Evolutionary conservation across 2,888 invertebrate species (phyloP), one percentile per base, ranked within the genome.

Genomic region (Matsumyia berberina): DNA sequence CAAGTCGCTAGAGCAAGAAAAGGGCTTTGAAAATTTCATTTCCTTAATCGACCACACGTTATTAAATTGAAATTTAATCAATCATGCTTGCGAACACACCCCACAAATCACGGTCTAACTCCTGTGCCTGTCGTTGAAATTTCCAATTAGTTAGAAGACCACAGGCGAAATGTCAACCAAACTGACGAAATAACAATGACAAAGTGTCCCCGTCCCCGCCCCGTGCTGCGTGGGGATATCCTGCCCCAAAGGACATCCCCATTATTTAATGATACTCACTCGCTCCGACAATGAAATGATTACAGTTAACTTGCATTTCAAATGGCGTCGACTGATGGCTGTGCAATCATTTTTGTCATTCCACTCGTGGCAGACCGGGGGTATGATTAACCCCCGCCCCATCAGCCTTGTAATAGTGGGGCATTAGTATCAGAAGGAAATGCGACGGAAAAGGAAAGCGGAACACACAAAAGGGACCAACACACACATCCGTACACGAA

Each of bases 401-500:
- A 0, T 5, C 35, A 6, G 33, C 24, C 17, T 35, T 9, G 17
- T 37, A 57, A 37, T 19, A 49, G 24, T 31, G 11, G 24, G 44
- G 31, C 55, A 69, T 62, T 57, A 62, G 55, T 62, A 78, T 78
- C 70, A 70, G 29, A 19, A 46, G 78, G 55, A 78, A 78, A 70
- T 78, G 37, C 62, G 55, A 64, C 78, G 70, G 78, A 77, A 77
- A 60, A 62, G 77, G 77, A 69, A 77, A 77, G 53, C 77, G 77
- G 77, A 78, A 70, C 46, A 69, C 42, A 55, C 42, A 60, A 77
- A 67, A 77, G 60, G 35, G 46, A 12, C 57, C 46, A 44, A 57
- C 57, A 44, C 19, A 69, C 31, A 39, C 44, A 35, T 64, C 44
- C 19, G 6, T n/a, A 33, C 29, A 64, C 44, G 19, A 74, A 73